These are phyloP conservation scores for Odobenus rosmarus DNA, from an alignment of 2,113 vertebrate genomes.

Conservation along the genomic window DNA sequence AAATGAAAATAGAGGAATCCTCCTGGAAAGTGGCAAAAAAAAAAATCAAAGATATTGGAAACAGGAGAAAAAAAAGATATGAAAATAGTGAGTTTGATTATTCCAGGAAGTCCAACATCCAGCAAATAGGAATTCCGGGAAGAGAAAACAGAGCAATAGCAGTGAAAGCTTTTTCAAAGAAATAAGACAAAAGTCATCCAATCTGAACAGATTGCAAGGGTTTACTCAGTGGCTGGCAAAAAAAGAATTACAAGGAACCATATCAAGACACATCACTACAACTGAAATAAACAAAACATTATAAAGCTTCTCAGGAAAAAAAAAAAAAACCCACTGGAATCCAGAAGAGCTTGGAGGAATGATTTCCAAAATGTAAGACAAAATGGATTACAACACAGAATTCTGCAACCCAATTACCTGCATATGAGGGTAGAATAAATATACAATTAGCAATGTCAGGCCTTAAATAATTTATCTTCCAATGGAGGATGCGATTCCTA, in stretches of 20 bases:
- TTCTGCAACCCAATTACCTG: not conserved
- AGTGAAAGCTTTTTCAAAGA: not conserved
- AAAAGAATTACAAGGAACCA: not conserved
- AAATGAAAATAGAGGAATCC: not conserved
- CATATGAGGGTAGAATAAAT: not conserved
- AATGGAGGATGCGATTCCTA: not conserved
- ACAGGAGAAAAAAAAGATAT: not conserved
- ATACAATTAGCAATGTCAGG: not conserved
- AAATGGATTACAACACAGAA: not conserved
- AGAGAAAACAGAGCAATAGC: not conserved
- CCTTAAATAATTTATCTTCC: conserved; percentile 1
- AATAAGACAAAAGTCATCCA: not conserved
- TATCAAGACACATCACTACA: not conserved
- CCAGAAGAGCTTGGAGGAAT: not conserved
- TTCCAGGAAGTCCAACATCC: not conserved
- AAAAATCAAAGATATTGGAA: not conserved
- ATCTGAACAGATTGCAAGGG: not conserved
- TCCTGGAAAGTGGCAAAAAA: not conserved
- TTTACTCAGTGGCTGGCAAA: not conserved
- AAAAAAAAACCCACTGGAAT: not conserved
- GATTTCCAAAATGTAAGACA: not conserved
- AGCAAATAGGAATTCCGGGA: not conserved
- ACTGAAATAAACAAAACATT: not conserved
- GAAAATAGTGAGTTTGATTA: not conserved
- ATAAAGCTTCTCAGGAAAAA: not conserved